Conservation (phyloP, 2,888 invertebrate species). For the Taphrorychus bicolor region DNA sequence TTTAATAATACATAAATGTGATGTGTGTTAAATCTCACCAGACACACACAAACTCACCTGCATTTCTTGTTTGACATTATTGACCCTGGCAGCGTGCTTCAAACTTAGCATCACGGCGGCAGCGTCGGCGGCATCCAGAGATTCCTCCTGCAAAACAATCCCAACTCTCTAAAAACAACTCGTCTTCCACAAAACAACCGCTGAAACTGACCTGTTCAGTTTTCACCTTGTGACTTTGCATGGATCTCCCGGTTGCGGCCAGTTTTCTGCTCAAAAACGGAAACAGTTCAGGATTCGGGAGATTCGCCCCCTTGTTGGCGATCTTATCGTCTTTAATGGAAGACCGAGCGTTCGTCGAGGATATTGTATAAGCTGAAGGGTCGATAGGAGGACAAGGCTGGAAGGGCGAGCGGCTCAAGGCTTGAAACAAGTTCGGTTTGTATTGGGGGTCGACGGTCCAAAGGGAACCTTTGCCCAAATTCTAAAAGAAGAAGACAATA, state of each 20-base stretch:
- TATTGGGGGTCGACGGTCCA: constrained; percentile 97
- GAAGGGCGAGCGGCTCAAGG: constrained; percentile 87
- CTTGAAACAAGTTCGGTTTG: constrained; percentile 87
- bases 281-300: constrained; percentile 80
- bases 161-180: neutral
- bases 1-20: constrained; percentile 44
- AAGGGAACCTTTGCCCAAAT: constrained; percentile 91
- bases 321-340: constrained; percentile 26
- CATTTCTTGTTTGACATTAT: constrained; percentile 18
- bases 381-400: constrained; percentile 70
- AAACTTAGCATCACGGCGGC: constrained; percentile 89
- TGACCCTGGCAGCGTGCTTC: constrained; percentile 77
- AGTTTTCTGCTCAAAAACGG: constrained; percentile 80
- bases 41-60: constrained; percentile 16
- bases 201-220: constrained; percentile 30
- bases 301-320: constrained; percentile 39
- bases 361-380: constrained; percentile 52
- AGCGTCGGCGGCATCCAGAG: constrained; percentile 79
- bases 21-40: neutral
- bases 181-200: neutral
- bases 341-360: constrained; percentile 43
- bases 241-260: constrained; percentile 61
- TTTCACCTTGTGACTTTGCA: constrained; percentile 42
- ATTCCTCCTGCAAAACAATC: constrained; percentile 58
- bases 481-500: constrained; percentile 66